Conservation (phyloP, 2,888 invertebrate species). For the Cryptophagus acutangulus region DNA sequence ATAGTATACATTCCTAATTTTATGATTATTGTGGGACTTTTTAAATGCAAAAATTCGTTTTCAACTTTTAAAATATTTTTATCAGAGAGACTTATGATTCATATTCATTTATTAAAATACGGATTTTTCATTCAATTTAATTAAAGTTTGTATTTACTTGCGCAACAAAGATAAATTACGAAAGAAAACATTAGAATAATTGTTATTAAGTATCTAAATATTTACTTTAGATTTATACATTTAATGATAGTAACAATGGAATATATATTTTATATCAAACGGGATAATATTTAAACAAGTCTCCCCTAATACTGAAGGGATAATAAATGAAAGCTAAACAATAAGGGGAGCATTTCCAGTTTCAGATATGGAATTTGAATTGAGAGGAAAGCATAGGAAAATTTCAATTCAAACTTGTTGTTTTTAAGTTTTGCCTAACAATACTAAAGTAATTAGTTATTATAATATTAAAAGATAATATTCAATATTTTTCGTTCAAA, state of each 20-base stretch:
- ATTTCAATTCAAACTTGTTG: background rate
- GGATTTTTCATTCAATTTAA: no score
- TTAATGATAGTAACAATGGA: background rate
- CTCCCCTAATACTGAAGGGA: slow-evolving; percentile 2
- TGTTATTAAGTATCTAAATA: background rate
- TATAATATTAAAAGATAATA: no score
- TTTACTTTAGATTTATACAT: background rate
- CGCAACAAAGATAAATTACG: no score
- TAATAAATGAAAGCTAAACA: slow-evolving; percentile 9
- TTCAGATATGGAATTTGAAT: background rate
- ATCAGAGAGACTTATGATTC: no score
- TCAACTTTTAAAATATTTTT: background rate
- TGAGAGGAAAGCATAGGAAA: background rate
- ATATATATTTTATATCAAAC: background rate
- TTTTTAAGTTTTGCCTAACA: background rate
- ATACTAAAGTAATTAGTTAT: background rate
- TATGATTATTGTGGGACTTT: slow-evolving; percentile 6
- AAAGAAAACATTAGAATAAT: no score
- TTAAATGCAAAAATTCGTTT: slow-evolving; percentile 3
- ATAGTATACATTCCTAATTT: slow-evolving; percentile 6
- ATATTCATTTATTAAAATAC: background rate
- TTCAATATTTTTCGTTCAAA: no score
- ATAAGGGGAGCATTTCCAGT: slow-evolving; percentile 3
- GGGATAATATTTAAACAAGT: slow-evolving; percentile 3
- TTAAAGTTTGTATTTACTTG: no score